These are phyloP conservation scores for Polypedilum vanderplanki DNA, from an alignment of 1,140 invertebrate species.

Conservation along the genomic window DNA sequence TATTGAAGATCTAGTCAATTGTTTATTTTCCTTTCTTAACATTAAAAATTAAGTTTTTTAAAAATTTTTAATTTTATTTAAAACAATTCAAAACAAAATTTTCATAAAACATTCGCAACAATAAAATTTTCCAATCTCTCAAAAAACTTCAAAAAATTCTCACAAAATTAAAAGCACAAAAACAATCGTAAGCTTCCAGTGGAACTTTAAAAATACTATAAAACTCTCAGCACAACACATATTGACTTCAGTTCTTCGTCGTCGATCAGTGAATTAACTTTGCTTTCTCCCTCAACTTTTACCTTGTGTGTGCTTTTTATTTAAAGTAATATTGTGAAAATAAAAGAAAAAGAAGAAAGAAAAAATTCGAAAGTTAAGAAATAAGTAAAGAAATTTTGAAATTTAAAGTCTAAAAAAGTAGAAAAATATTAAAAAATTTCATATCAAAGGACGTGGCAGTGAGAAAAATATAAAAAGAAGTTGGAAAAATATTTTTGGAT, in stretches of 20 bases:
- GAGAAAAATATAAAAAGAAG: too few species aligned
- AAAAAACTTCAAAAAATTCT: background rate
- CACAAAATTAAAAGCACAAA: background rate
- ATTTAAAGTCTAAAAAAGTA: background rate
- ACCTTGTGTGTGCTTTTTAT: background rate
- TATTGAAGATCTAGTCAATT: too few species aligned
- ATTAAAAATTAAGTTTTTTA: too few species aligned
- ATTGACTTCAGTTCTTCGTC: background rate
- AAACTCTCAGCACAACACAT: background rate
- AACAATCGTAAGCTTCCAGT: background rate
- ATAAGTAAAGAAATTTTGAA: background rate
- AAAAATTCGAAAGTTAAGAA: background rate
- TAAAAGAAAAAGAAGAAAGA: background rate
- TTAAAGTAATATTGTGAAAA: background rate
- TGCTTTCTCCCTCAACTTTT: background rate
- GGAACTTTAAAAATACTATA: background rate
- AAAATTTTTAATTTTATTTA: too few species aligned
- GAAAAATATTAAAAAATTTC: background rate
- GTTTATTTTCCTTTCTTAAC: too few species aligned
- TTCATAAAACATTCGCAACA: too few species aligned
- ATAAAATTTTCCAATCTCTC: too few species aligned
- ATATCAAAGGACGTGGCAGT: background rate
- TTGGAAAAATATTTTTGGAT: background rate
- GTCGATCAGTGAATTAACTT: background rate
- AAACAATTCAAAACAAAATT: too few species aligned